phyloP scores from a whole-genome alignment of 1,140 invertebrate genomes.

The Brachystomella parvula region DNA sequence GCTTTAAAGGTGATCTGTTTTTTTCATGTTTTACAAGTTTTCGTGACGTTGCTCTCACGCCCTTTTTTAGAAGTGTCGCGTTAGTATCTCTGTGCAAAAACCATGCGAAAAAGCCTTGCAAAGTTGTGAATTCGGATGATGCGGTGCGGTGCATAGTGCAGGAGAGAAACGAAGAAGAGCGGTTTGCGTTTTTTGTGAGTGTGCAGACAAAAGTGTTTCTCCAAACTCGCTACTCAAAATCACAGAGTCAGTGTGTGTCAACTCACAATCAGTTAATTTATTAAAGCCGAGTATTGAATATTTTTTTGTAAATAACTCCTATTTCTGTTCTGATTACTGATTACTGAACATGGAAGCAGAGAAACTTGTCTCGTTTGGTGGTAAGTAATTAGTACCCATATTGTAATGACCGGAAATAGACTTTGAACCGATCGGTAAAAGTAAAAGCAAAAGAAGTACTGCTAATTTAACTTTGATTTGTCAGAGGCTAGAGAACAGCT shows the following conservation, averaged over 20 bases:
- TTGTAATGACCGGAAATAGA: neutral
- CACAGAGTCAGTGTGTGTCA: neutral
- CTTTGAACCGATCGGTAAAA: neutral
- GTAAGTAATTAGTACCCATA: neutral
- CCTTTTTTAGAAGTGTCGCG: too few relatives aligned
- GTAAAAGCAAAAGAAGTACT: neutral
- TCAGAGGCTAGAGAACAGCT: constrained; percentile 74
- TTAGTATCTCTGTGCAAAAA: too few relatives aligned
- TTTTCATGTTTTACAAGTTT: too few relatives aligned
- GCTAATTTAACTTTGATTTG: constrained; percentile 17
- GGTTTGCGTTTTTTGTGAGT: too few relatives aligned
- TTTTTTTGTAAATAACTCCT: neutral
- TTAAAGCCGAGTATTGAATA: neutral
- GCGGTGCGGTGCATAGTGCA: too few relatives aligned
- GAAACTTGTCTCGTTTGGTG: neutral
- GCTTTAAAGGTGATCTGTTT: too few relatives aligned
- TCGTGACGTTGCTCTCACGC: too few relatives aligned
- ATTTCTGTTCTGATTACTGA: neutral
- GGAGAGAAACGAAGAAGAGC: too few relatives aligned
- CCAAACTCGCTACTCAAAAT: too few relatives aligned
- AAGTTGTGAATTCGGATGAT: too few relatives aligned
- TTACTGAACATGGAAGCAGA: neutral
- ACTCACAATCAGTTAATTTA: neutral
- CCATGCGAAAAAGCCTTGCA: too few relatives aligned
- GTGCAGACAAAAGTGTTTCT: too few relatives aligned